A percentile compares a stretch with the other conserved stretches of the same genome.
Evolutionary conservation across 2,797 vertebrate species (phyloP).

Genomic region (Crocidura indochinensis): DNA sequence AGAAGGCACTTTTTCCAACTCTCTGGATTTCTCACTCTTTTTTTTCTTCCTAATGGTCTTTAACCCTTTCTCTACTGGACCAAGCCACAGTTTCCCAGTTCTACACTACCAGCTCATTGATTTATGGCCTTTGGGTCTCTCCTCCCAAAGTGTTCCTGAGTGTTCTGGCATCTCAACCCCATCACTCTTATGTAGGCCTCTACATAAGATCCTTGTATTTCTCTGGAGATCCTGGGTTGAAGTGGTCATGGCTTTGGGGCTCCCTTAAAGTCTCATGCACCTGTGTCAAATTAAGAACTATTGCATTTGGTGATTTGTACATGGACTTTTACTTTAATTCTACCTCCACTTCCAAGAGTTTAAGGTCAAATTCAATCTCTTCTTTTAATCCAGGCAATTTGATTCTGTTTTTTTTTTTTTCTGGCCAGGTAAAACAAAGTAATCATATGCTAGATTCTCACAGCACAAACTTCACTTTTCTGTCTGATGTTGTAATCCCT

Average conservation of each 20-base stretch:
- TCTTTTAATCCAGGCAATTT: not conserved
- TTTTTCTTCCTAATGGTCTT: too few relatives aligned
- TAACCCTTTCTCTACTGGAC: not conserved
- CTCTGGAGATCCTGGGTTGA: not conserved
- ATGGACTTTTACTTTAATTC: not conserved
- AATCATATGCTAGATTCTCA: not conserved
- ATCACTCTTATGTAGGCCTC: not conserved
- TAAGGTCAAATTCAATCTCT: slow-evolving; percentile 38
- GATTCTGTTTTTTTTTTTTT: slow-evolving; percentile 41
- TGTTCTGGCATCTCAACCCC: rapidly evolving
- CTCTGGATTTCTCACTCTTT: not conserved
- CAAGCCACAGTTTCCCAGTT: not conserved
- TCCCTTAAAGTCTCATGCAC: rapidly evolving
- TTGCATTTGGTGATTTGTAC: not conserved
- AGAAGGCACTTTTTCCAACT: not conserved
- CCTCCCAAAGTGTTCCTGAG: not conserved
- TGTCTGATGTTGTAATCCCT: slow-evolving; percentile 1
- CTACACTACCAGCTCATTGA: too few relatives aligned
- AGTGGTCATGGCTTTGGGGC: not conserved
- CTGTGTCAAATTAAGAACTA: not conserved
- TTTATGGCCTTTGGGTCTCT: not conserved
- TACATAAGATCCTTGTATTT: not conserved
- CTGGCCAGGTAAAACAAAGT: slow-evolving; percentile 28
- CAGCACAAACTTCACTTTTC: not conserved
- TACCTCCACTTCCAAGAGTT: not conserved